Percentiles rank a stretch among this genome's conserved stretches.
phyloP scores from a whole-genome alignment of 92 coral and sea anemone species.

The Phenganax stokvisi region DNA sequence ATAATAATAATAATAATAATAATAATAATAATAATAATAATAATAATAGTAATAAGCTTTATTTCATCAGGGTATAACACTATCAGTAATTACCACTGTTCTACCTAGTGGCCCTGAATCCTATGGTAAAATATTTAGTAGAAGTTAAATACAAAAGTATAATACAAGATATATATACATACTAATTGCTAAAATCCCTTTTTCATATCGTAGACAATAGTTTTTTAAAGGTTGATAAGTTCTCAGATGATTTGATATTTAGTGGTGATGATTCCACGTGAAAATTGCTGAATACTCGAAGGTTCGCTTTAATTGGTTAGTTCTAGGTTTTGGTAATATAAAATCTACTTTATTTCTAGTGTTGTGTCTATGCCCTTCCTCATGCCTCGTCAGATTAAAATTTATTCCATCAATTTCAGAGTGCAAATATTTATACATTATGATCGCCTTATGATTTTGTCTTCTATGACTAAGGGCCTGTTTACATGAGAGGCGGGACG shows the following conservation, averaged over 20 bases:
- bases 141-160: background rate
- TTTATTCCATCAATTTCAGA: conserved; percentile 20
- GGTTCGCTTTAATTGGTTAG: no score
- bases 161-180: background rate
- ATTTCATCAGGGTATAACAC: background rate
- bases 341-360: background rate
- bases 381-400: background rate
- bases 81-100: background rate
- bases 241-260: background rate
- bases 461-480: no score
- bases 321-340: no score
- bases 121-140: background rate
- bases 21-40: no score
- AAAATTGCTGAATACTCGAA: background rate
- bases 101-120: background rate
- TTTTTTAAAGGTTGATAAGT: background rate
- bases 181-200: background rate
- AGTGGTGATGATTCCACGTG: background rate
- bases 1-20: no score
- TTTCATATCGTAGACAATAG: no score
- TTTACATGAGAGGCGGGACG: no score
- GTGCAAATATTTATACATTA: conserved; percentile 22
- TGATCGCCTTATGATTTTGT: no score
- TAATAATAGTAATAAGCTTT: background rate
- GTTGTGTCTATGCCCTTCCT: conserved; percentile 2